Evolutionary conservation across 2,797 vertebrate genomes (phyloP), one percentile per base, ranked within the genome.

Genomic region (Catostomus latipinnis): DNA sequence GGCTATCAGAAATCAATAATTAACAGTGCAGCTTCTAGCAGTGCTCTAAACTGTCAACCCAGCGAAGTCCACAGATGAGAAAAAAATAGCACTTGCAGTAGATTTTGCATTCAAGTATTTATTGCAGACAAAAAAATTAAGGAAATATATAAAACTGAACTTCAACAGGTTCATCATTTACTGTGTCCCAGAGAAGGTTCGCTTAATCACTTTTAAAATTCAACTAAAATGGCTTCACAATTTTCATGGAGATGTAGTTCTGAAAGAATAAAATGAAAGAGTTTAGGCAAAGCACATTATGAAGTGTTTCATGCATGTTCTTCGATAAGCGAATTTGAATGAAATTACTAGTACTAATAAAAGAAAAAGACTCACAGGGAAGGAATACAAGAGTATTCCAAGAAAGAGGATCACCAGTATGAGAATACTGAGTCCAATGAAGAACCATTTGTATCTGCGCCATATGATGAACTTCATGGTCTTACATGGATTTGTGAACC

Each of bases 401-500:
- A 88, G 3, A 70, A 96, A 96, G 58, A 96, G 84, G 60, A 94
- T 54, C 18, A 96, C 67, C 9, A 96, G 71, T 63, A 95, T 72
- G 81, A 96, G 79, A 81, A 95, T 8, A 79, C 95, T 71, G 11
- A 95, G 71, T 68, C 92, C 94, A 14, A 96, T 85, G 83, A 96
- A 95, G 86, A 95, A 53, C 94, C 95, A 96, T 86, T 95, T 96
- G 78, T 93, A 96, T 72, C 94, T 92, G 73, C 95, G 95, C 95
- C 95, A 96, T 85, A 96, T 91, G n/a, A 96, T 96, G 65, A 95
- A 96, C 78, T 88, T 95, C 94, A 96, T 92, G 73, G 95, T 95
- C 91, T 96, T 96, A 88, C 95, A 96, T 1, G 95, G 95, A 90
- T 96, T 96, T 86, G 93, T 96, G 88, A 96, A 96, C 95, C 95